A percentile compares a stretch with the other conserved stretches of the same genome.
Evolutionary conservation across 2,888 invertebrate genomes (phyloP).

Genomic region (Dorcus parallelipipedus): DNA sequence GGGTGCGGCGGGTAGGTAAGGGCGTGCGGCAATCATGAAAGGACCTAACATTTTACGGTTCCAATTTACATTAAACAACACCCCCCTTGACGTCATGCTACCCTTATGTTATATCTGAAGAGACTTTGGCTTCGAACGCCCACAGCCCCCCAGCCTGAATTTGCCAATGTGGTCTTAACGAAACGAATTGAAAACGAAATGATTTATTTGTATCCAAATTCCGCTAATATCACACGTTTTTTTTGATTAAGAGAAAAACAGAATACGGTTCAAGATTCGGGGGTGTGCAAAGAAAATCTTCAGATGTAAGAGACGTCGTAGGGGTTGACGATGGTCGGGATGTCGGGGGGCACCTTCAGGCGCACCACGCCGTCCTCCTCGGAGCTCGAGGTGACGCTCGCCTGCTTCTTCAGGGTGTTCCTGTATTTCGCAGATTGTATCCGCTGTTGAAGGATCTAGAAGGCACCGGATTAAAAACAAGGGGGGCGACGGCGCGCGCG

Average conservation of each 20-base stretch:
- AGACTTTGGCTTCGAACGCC: too few species aligned
- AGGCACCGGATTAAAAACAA: slow-evolving; percentile 3
- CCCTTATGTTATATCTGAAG: too few species aligned
- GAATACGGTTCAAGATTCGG: not conserved
- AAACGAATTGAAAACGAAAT: too few species aligned
- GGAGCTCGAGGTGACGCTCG: slow-evolving; percentile 19
- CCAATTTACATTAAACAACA: too few species aligned
- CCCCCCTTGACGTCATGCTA: too few species aligned
- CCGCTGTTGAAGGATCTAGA: slow-evolving; percentile 40
- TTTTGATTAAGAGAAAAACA: not conserved
- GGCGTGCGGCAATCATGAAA: too few species aligned
- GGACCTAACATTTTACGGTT: too few species aligned
- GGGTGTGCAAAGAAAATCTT: not conserved
- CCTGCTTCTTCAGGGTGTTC: slow-evolving; percentile 33
- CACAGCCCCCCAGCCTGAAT: too few species aligned
- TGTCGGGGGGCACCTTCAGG: slow-evolving; percentile 32
- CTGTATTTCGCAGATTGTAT: slow-evolving; percentile 41
- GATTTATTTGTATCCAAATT: not conserved
- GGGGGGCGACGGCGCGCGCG: not conserved
- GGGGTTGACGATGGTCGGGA: slow-evolving; percentile 10
- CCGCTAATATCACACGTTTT: not conserved
- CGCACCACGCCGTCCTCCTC: slow-evolving; percentile 21
- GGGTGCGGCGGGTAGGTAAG: too few species aligned
- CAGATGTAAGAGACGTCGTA: slow-evolving; percentile 13
- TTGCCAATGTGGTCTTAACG: too few species aligned